phyloP scores from a whole-genome alignment of 1,140 invertebrate genomes.

The Drosophila nebulosa region DNA sequence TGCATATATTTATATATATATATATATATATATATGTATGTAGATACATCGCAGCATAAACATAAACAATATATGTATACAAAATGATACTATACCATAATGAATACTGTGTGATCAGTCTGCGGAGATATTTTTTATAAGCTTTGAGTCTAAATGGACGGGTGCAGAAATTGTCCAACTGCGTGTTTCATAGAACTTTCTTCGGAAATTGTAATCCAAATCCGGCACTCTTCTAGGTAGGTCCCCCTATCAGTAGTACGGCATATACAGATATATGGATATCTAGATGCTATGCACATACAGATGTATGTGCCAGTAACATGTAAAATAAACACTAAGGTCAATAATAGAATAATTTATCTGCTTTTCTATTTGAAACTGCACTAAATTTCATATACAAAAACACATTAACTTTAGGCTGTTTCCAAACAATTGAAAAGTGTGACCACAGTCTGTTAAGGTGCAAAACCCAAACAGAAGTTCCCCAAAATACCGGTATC shows the following conservation, averaged over 20 bases:
- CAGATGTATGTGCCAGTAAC: background rate
- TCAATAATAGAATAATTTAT: background rate
- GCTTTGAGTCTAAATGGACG: background rate
- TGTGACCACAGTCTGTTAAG: background rate
- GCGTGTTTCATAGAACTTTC: background rate
- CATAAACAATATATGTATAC: background rate
- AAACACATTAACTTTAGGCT: background rate
- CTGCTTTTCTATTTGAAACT: background rate
- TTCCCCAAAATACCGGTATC: background rate
- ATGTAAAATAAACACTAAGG: background rate
- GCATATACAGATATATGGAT: background rate
- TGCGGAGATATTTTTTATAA: background rate
- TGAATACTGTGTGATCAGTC: background rate
- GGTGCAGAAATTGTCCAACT: background rate
- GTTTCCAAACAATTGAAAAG: conserved; percentile 4
- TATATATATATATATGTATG: background rate
- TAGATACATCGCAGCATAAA: background rate
- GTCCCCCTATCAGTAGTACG: background rate
- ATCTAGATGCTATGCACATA: background rate
- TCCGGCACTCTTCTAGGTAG: background rate
- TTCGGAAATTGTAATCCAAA: background rate
- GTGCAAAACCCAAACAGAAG: background rate
- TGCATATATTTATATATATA: background rate
- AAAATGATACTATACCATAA: background rate
- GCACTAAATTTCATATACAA: background rate